phyloP scores from a whole-genome alignment of 2,113 vertebrate genomes.

The Pterophyllum scalare region DNA sequence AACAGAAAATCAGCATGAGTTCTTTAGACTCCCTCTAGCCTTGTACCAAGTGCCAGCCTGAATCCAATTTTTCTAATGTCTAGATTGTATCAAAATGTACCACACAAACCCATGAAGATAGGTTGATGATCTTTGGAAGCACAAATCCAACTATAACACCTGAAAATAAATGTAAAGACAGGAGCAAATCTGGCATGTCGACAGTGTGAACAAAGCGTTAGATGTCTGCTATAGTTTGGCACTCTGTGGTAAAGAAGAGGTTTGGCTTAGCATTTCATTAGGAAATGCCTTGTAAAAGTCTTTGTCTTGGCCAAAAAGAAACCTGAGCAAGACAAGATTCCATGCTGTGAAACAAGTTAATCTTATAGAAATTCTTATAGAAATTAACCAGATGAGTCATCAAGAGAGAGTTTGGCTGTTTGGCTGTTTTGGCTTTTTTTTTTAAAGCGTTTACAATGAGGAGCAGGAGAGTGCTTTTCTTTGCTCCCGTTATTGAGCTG shows the following conservation, averaged over 20 bases:
- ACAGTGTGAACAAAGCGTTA: not conserved
- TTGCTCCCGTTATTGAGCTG: not conserved
- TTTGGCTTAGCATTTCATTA: slow-evolving; percentile 71
- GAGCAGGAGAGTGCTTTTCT: not conserved
- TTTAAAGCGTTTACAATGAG: not conserved
- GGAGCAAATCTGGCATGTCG: not conserved
- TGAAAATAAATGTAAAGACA: not conserved
- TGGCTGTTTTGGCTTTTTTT: not conserved
- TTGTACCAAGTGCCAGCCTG: not conserved
- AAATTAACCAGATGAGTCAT: slow-evolving; percentile 38
- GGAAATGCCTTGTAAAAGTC: slow-evolving; percentile 66
- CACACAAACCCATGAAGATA: not conserved
- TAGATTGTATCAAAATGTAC: not conserved
- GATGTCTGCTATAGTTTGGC: not conserved
- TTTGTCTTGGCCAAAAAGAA: slow-evolving; percentile 49
- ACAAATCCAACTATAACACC: not conserved
- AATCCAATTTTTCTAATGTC: not conserved
- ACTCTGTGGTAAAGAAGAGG: slow-evolving; percentile 32
- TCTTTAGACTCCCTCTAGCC: not conserved
- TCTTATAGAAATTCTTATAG: slow-evolving; percentile 21
- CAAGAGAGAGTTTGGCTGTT: slow-evolving; percentile 71
- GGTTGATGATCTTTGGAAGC: not conserved
- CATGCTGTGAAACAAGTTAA: slow-evolving; percentile 69
- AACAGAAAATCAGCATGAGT: not conserved
- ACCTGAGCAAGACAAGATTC: slow-evolving; percentile 63